phyloP scores from a whole-genome alignment of 2,113 vertebrate genomes.

The Pollachius pollachius region DNA sequence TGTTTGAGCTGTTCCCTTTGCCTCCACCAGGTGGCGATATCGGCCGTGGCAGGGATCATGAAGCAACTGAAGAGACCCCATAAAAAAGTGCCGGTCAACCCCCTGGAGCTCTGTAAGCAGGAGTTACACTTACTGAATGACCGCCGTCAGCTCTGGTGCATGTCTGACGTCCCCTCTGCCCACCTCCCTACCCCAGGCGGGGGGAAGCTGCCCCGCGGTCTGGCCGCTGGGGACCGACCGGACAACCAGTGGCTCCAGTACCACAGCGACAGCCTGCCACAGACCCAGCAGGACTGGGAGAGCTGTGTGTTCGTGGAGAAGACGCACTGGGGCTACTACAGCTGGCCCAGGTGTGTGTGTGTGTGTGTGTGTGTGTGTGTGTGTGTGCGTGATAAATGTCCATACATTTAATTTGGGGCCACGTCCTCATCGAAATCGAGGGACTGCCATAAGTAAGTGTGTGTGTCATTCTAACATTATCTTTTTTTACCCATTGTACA shows the following conservation, averaged over 20 bases:
- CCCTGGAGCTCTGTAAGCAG: conserved; percentile 84
- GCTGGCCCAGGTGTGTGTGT: conserved; percentile 85
- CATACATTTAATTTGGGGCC: background rate
- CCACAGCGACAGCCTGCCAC: conserved; percentile 82
- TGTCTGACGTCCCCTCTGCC: no score
- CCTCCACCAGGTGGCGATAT: conserved; percentile 87
- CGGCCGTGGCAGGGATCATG: conserved; percentile 91
- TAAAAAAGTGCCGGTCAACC: conserved; percentile 86
- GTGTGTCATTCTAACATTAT: no score
- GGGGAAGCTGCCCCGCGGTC: conserved; percentile 54
- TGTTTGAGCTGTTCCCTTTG: conserved; percentile 31
- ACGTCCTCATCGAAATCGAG: no score
- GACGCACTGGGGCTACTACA: conserved; percentile 96
- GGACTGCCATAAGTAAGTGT: no score
- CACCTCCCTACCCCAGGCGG: conserved; percentile 64
- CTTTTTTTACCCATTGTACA: conserved; percentile 43
- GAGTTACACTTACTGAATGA: background rate
- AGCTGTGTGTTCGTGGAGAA: conserved; percentile 89
- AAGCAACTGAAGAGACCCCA: conserved; percentile 92
- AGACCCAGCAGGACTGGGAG: conserved; percentile 86
- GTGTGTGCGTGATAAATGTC: no score
- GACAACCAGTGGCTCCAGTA: conserved; percentile 97
- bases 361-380: no score
- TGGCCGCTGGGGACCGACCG: conserved; percentile 83
- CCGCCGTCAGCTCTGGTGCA: no score